Evolutionary conservation across 2,888 invertebrate species (phyloP).

Genomic region (Tenthredo amoena): DNA sequence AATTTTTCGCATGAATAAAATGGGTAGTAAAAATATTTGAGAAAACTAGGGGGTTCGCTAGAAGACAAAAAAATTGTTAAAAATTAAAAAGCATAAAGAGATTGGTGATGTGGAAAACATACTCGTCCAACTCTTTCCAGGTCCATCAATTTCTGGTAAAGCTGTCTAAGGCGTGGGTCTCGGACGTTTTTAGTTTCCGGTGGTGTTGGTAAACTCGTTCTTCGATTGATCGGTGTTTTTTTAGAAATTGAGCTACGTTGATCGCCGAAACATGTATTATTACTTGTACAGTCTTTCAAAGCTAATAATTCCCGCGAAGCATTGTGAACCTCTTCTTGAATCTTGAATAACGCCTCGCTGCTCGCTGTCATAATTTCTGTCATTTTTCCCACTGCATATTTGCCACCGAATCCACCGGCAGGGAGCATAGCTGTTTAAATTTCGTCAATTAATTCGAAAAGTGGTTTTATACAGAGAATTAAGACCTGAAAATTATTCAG

Average conservation of each 20-base stretch:
- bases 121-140: slow-evolving; percentile 37
- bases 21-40: neutral
- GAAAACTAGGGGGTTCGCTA: neutral
- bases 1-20: neutral
- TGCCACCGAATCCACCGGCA: neutral
- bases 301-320: neutral
- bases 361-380: neutral
- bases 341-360: neutral
- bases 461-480: neutral
- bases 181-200: neutral
- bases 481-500: neutral
- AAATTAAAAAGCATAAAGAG: too few relatives aligned
- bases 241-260: neutral
- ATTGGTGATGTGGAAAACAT: neutral
- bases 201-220: neutral
- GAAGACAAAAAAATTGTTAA: too few relatives aligned
- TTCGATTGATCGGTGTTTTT: neutral
- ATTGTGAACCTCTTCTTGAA: slow-evolving; percentile 12
- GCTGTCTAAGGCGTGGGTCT: neutral
- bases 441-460: neutral
- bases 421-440: neutral
- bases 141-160: slow-evolving; percentile 15
- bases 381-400: slow-evolving; percentile 35
- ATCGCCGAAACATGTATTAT: neutral
- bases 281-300: neutral